These are phyloP conservation scores for Celastrina argiolus DNA, from an alignment of 2,888 invertebrate genomes.

Conservation along the genomic window DNA sequence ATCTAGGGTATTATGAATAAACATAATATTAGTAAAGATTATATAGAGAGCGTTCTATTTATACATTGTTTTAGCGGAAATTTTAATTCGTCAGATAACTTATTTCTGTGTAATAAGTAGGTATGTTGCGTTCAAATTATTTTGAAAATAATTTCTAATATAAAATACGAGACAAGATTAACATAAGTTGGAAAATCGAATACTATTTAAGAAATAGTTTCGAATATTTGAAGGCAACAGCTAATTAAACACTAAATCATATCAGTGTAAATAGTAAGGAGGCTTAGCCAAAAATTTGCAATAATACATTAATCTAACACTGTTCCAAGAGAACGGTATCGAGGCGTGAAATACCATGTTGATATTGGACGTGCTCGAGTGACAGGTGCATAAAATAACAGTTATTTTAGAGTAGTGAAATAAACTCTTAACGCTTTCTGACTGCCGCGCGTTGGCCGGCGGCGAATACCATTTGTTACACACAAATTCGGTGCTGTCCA, in stretches of 20 bases:
- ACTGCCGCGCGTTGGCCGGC: constrained; percentile 13
- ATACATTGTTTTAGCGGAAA: too few relatives aligned
- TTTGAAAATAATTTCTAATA: too few relatives aligned
- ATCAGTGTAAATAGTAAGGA: neutral
- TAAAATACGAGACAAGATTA: too few relatives aligned
- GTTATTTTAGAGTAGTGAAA: constrained; percentile 38
- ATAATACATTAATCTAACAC: constrained; percentile 20
- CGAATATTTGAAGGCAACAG: neutral
- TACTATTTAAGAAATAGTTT: too few relatives aligned
- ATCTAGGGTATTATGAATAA: neutral
- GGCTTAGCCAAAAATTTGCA: constrained; percentile 8
- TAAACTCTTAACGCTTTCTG: constrained; percentile 36
- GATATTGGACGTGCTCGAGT: constrained; percentile 50
- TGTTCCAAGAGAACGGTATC: constrained; percentile 28
- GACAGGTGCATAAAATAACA: constrained; percentile 51
- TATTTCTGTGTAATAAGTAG: too few relatives aligned
- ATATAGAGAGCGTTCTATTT: neutral
- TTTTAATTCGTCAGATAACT: too few relatives aligned
- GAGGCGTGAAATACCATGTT: constrained; percentile 45
- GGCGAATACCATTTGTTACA: constrained; percentile 12
- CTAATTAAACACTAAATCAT: neutral
- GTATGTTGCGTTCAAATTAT: too few relatives aligned
- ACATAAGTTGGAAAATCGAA: too few relatives aligned
- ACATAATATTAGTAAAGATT: neutral
- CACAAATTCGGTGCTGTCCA: constrained; percentile 5